These are phyloP conservation scores for Galaxea fascicularis DNA, from an alignment of 92 coral and sea anemone species.

Conservation along the genomic window DNA sequence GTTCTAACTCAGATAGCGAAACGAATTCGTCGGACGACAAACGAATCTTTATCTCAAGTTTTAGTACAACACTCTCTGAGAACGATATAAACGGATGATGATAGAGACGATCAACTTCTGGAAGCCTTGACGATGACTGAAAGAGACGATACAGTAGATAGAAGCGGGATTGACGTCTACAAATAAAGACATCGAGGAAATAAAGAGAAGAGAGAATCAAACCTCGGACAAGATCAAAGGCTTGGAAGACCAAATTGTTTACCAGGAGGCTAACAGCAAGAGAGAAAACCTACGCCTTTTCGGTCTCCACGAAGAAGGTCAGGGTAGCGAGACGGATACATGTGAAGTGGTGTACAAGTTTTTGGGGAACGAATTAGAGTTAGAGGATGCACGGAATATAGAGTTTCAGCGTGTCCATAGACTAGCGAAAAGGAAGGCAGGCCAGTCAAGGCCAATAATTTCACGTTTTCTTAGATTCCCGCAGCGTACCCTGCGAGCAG, in stretches of 20 bases:
- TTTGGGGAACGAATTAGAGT: not conserved
- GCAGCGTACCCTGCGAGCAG: no score
- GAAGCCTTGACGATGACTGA: not conserved
- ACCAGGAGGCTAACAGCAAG: not conserved
- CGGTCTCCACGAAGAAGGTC: not conserved
- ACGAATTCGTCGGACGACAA: no score
- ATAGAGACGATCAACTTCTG: not conserved
- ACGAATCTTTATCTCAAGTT: no score
- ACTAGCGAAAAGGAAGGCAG: no score
- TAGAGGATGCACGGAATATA: not conserved
- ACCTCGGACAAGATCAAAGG: no score
- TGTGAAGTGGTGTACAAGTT: not conserved
- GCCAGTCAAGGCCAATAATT: no score
- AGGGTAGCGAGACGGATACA: not conserved
- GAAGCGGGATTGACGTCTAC: not conserved
- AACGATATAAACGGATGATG: no score
- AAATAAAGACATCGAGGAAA: not conserved
- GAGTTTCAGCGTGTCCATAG: no score
- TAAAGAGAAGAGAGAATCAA: no score
- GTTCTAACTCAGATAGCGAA: no score
- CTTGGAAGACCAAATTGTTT: not conserved
- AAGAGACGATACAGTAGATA: not conserved
- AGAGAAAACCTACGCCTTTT: slow-evolving; percentile 1
- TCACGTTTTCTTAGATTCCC: not conserved
- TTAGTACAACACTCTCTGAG: no score